Evolutionary conservation across 2,888 invertebrate species (phyloP), one percentile per base, ranked within the genome.

Genomic region (Drosophila diplacantha): DNA sequence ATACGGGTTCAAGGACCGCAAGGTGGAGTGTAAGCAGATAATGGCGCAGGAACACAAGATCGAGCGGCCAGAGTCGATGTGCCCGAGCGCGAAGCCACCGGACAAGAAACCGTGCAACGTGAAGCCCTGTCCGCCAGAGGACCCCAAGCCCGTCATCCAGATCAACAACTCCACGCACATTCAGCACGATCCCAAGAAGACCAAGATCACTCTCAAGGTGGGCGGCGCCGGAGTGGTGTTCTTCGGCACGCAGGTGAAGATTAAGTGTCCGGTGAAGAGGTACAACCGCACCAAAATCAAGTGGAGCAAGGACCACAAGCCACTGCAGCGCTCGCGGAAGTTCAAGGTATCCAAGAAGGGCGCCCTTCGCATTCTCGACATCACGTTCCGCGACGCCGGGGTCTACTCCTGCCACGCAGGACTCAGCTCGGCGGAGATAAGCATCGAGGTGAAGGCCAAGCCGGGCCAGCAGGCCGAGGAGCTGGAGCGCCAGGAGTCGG

Each of bases 31-130:
- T 88, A 96, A 96, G 85, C 96, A 97, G 89, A 93, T 95, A 69
- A 95, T 96, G 93, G 95, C 96, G 0, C 95, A 96, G 85, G 96
- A 96, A n/a, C 95, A 95, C 86, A 93, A 94, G 75, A 93, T 96
- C 57, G 93, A 94, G 75, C 91, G 95, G 16, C 93, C 93, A 1
- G 91, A 93, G 22, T 90, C 92, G 0, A 92, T 94, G 85, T 96
- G 96, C 86, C 92, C 93, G 14, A 90, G 92, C 0, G 92, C 92
- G 0, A 92, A 93, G 55, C 96, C 97, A 0, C 91, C 93, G 0
- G 90, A 93, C 46, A 93, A 93, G 41, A 95, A 96, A 84, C 92
- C 95, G 0, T 98, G 97, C 89, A 96, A 96, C 87, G 93, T 93
- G 2, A 92, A 94, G 76, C 92, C 93, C 0, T 96, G 96, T 83